phyloP scores from a whole-genome alignment of 2,797 vertebrate genomes.

The Enteromius paludinosus region DNA sequence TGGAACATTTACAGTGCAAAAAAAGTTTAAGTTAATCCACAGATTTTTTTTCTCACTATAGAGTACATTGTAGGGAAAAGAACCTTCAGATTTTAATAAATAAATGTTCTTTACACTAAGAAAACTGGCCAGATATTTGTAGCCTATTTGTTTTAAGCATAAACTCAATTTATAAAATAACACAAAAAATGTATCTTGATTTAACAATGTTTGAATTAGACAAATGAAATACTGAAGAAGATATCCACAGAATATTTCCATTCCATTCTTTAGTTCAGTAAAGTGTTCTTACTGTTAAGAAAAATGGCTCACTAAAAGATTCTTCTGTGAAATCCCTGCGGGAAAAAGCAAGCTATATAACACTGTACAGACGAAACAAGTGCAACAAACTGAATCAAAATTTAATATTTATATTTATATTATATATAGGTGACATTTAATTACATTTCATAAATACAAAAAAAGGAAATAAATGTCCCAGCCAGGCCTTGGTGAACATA shows the following conservation, averaged over 20 bases:
- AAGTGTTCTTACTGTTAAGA: background rate
- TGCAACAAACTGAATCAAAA: slow-evolving; percentile 45
- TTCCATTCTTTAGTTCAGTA: background rate
- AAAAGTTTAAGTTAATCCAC: background rate
- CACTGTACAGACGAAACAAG: background rate
- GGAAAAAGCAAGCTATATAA: background rate
- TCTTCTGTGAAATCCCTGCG: background rate
- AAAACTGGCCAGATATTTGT: background rate
- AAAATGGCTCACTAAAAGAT: background rate
- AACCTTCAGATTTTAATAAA: too few relatives aligned
- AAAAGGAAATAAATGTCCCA: slow-evolving; percentile 59
- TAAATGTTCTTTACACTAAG: background rate
- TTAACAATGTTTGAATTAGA: too few relatives aligned
- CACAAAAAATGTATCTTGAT: too few relatives aligned
- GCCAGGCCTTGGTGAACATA: slow-evolving; percentile 45
- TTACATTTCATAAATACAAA: slow-evolving; percentile 63
- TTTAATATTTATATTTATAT: slow-evolving; percentile 73
- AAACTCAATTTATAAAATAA: too few relatives aligned
- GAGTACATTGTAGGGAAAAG: background rate
- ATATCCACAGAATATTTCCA: too few relatives aligned
- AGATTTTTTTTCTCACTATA: background rate
- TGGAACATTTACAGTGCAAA: background rate
- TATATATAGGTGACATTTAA: slow-evolving; percentile 63
- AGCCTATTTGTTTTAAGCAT: too few relatives aligned
- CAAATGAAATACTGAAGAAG: too few relatives aligned